These are phyloP conservation scores for Corticium candelabrum DNA, from an alignment of 37 sponge, comb jelly and placozoan species.

Conservation along the genomic window DNA sequence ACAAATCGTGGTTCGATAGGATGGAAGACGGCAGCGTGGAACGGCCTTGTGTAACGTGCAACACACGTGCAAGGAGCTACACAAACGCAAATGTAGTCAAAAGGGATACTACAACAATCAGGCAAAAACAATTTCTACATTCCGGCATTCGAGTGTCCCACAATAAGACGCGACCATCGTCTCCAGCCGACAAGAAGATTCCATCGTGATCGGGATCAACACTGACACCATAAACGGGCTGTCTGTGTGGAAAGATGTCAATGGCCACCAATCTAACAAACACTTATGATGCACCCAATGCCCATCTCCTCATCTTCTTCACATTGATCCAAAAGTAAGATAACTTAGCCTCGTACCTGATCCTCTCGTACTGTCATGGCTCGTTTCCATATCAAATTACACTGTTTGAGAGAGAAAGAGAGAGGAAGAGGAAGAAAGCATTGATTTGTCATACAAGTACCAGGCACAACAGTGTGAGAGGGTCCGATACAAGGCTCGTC, in stretches of 20 bases:
- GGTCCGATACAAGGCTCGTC: too few species aligned
- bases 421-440: too few species aligned
- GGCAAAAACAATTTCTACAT: not conserved
- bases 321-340: too few species aligned
- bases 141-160: conserved; percentile 30
- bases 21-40: conserved; percentile 37
- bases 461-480: too few species aligned
- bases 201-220: conserved; percentile 27
- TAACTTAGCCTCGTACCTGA: too few species aligned
- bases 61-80: not conserved
- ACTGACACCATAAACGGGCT: conserved; percentile 34
- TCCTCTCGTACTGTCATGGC: too few species aligned
- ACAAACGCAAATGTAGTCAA: not conserved
- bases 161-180: conserved; percentile 41
- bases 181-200: conserved; percentile 32
- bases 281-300: too few species aligned
- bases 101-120: not conserved
- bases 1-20: conserved; percentile 46
- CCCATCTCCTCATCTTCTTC: too few species aligned
- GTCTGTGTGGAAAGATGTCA: conserved; percentile 12
- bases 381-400: too few species aligned
- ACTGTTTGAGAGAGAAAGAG: too few species aligned
- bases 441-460: too few species aligned
- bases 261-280: conserved; percentile 17
- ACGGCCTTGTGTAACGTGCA: not conserved